Evolutionary conservation across 2,113 vertebrate species (phyloP).

Genomic region (Neopipo cinnamomea): DNA sequence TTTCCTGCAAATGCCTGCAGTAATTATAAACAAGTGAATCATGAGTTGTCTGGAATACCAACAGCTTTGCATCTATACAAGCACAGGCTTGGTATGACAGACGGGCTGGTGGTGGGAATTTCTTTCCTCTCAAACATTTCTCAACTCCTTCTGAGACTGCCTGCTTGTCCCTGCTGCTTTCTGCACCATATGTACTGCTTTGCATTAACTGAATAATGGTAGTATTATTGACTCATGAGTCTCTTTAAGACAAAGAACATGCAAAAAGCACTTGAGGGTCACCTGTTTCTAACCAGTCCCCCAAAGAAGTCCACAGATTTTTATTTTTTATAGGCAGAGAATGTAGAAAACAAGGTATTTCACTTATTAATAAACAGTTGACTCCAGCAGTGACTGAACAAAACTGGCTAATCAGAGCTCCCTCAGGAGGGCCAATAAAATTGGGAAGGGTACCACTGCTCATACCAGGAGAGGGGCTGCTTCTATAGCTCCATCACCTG

Average conservation of each 20-base stretch:
- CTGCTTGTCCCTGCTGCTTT: background rate
- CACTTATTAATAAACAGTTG: slow-evolving; percentile 36
- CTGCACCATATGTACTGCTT: background rate
- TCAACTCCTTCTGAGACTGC: background rate
- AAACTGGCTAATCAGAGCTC: background rate
- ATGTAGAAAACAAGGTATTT: background rate
- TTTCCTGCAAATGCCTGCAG: background rate
- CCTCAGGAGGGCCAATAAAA: background rate
- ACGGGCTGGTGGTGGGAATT: background rate
- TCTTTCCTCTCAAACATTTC: background rate
- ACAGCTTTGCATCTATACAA: background rate
- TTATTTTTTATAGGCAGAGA: background rate
- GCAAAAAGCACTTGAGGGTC: background rate
- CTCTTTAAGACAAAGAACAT: background rate
- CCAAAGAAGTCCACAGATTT: background rate
- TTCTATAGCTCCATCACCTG: background rate
- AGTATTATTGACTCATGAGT: background rate
- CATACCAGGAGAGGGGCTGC: background rate
- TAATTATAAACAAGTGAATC: background rate
- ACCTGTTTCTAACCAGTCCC: background rate
- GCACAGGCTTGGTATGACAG: background rate
- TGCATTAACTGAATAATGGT: background rate
- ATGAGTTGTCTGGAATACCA: background rate
- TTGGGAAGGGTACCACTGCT: background rate
- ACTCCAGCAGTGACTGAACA: slow-evolving; percentile 39